A percentile compares a stretch with the other conserved stretches of the same genome.
These are phyloP conservation scores for Xiphophorus maculatus DNA, from an alignment of 2,113 vertebrate species.

Conservation along the genomic window DNA sequence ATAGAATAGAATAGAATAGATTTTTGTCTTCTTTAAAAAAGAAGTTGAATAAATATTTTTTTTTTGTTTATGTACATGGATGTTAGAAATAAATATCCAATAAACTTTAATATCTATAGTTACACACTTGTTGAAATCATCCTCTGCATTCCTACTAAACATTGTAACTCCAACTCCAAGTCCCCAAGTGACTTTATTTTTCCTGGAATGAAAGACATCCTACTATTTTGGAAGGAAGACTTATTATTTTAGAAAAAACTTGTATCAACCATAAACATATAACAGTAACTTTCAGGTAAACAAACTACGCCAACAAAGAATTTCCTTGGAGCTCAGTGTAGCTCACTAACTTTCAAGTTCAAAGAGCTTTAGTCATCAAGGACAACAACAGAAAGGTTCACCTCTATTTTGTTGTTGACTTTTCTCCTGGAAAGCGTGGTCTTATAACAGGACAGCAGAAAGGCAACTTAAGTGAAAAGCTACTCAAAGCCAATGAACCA, in stretches of 20 bases:
- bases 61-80: too few species aligned
- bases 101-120: too few species aligned
- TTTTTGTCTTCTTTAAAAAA: too few species aligned
- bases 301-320: conserved; percentile 1
- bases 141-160: neutral
- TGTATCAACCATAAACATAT: neutral
- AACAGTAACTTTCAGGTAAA: neutral
- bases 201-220: neutral
- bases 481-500: neutral
- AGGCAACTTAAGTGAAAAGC: neutral
- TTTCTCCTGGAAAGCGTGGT: neutral
- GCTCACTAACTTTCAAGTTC: neutral
- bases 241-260: neutral
- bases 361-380: conserved; percentile 1
- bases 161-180: too few species aligned
- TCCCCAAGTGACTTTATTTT: too few species aligned
- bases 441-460: conserved; percentile 7
- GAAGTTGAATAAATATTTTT: too few species aligned
- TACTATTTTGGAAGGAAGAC: neutral
- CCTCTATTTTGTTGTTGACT: conserved; percentile 2
- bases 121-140: too few species aligned
- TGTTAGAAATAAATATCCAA: too few species aligned
- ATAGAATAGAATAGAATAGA: neutral
- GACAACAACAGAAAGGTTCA: conserved; percentile 6
- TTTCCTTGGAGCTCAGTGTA: neutral